Percentiles rank a stretch among this genome's conserved stretches.
These are phyloP conservation scores for Leptobrachium ailaonicum DNA, from an alignment of 2,113 vertebrate genomes.

Conservation along the genomic window DNA sequence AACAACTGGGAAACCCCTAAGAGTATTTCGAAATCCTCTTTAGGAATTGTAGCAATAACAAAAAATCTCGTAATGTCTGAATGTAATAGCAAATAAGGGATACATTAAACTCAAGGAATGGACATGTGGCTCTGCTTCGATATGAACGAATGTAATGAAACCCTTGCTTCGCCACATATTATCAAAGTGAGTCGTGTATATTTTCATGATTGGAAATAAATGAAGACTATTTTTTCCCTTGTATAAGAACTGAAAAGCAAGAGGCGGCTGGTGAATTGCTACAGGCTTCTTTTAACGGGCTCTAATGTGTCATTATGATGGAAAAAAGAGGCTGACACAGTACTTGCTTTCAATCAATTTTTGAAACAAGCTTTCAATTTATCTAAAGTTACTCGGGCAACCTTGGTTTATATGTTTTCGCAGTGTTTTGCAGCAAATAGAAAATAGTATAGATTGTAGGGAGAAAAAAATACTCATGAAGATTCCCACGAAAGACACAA, in stretches of 20 bases:
- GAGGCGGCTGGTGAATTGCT: conserved; percentile 15
- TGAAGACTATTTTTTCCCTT: conserved; percentile 17
- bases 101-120: conserved; percentile 15
- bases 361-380: conserved; percentile 3
- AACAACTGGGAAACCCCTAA: too few relatives aligned
- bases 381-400: too few relatives aligned
- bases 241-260: conserved; percentile 3
- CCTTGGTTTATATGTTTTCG: too few relatives aligned
- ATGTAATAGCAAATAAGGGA: conserved; percentile 22
- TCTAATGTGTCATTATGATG: conserved; percentile 16
- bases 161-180: background rate
- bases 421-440: too few relatives aligned
- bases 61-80: conserved; percentile 6
- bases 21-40: background rate
- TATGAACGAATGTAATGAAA: background rate
- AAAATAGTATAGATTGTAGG: too few relatives aligned
- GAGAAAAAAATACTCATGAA: too few relatives aligned
- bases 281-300: background rate
- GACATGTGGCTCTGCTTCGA: background rate
- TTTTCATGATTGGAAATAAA: conserved; percentile 32
- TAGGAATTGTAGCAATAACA: conserved; percentile 17
- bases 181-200: conserved; percentile 1
- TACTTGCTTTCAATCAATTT: conserved; percentile 7
- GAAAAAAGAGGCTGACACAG: conserved; percentile 7
- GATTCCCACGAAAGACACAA: too few relatives aligned